Evolutionary conservation across 2,797 vertebrate species (phyloP).

Genomic region (Phoxinus dragarum): DNA sequence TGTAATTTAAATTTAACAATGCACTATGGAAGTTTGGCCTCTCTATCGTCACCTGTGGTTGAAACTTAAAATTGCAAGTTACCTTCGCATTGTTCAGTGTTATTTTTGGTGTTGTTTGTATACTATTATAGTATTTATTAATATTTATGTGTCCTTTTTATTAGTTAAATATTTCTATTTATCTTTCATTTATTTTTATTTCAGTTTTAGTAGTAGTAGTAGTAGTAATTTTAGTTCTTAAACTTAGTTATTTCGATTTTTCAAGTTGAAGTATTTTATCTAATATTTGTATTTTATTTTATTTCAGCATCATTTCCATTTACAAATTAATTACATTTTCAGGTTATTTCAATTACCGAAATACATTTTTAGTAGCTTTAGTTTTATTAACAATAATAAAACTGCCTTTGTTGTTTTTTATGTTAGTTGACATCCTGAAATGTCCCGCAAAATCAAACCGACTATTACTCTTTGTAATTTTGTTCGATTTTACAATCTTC

Average conservation of each 20-base stretch:
- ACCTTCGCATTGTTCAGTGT: not conserved
- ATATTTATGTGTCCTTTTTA: no score
- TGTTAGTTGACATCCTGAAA: not conserved
- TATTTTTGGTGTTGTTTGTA: not conserved
- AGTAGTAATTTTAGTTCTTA: no score
- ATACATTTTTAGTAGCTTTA: not conserved
- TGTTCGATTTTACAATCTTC: not conserved
- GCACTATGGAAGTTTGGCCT: not conserved
- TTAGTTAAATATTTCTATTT: no score
- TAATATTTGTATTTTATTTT: not conserved
- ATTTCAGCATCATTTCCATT: not conserved
- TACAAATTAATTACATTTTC: not conserved
- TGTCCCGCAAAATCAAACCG: not conserved
- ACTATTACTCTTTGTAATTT: not conserved
- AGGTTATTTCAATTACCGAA: not conserved
- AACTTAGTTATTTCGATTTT: no score
- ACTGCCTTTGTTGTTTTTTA: not conserved
- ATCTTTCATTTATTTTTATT: no score
- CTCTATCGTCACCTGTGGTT: not conserved
- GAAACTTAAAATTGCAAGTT: not conserved
- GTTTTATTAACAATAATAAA: not conserved
- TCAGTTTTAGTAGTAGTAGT: no score
- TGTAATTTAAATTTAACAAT: not conserved
- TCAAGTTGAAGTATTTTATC: no score
- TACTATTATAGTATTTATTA: no score